Evolutionary conservation across 2,888 invertebrate species (phyloP).

Genomic region (Polyommatus iphigenia): DNA sequence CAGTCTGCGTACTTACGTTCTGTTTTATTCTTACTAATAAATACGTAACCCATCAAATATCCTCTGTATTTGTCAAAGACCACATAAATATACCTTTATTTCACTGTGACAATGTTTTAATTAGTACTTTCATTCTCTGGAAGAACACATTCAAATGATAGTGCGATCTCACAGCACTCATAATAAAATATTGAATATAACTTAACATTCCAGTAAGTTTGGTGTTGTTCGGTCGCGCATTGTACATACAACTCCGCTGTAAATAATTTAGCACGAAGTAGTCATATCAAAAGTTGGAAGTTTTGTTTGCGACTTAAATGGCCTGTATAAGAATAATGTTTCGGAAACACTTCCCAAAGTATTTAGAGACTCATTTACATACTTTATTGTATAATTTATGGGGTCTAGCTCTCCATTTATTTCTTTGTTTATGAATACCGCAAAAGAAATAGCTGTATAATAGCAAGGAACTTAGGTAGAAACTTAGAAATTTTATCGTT

Average conservation of each 20-base stretch:
- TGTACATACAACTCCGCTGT: slow-evolving; percentile 40
- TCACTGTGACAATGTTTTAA: neutral
- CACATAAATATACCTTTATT: neutral
- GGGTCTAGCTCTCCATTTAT: neutral
- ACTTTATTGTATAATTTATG: slow-evolving; percentile 23
- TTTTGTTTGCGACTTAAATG: slow-evolving; percentile 26
- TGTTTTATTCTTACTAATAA: too few species aligned
- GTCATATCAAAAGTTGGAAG: slow-evolving; percentile 42
- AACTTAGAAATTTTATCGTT: neutral
- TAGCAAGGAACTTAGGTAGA: neutral
- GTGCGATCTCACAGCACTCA: neutral
- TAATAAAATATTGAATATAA: neutral
- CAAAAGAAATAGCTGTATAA: neutral
- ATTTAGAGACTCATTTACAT: slow-evolving; percentile 26
- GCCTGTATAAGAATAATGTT: slow-evolving; percentile 19
- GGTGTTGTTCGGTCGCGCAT: slow-evolving; percentile 11
- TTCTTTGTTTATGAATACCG: neutral
- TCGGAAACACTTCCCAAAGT: slow-evolving; percentile 1
- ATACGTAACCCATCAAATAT: too few species aligned
- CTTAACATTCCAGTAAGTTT: neutral
- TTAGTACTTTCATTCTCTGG: neutral
- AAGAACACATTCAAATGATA: neutral
- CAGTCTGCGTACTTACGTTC: too few species aligned
- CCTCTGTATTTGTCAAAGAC: too few species aligned
- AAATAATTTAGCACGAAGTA: slow-evolving; percentile 47